Evolutionary conservation across 2,113 vertebrate species (phyloP), one percentile per base, ranked within the genome.

Genomic region (Silurus glanis): DNA sequence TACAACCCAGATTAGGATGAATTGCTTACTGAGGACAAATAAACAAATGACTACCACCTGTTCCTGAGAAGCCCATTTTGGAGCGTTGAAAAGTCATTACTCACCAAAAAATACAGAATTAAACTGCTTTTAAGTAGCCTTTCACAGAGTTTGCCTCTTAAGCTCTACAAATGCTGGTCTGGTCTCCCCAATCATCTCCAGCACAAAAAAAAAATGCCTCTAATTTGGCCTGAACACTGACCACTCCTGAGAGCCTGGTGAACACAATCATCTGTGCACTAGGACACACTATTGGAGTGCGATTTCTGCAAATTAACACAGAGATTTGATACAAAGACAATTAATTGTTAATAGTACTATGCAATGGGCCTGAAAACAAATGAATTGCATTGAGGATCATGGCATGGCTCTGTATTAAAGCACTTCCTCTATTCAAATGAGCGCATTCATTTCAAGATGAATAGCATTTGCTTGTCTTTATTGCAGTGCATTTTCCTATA

Each of bases 401-500:
- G 45, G 71, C 71, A 5, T 23, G 23, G 75, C n/a, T 85, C 59
- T 53, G 61, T 28, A 16, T 61, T 37, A 53, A 71, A n/a, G 3
- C 21, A 79, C n/a, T 75, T 53, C 53, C 37, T 56, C 53, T 47
- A 53, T 25, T 72, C 17, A 7, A 47, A 81, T 67, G 28, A 80
- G 69, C 72, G 67, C 13, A 51, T 86, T 69, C 23, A 83, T 69
- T 72, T 76, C 62, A 47, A 49, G 17, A 83, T 71, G 47, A 62
- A 78, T 56, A 83, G 59, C 62, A 53, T 28, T 59, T 67, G 72
- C 23, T 25, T 21, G 21, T 25, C 82, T 62, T 56, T 86, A 86
- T 88, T 23, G 59, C 62, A 47, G 25, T 59, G 25, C 17, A 61
- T 49, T 86, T 88, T 58, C 59, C 47, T 83, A n/a, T 47, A 84